Conservation (phyloP, 2,113 vertebrate species). For the Cottus gobio region DNA sequence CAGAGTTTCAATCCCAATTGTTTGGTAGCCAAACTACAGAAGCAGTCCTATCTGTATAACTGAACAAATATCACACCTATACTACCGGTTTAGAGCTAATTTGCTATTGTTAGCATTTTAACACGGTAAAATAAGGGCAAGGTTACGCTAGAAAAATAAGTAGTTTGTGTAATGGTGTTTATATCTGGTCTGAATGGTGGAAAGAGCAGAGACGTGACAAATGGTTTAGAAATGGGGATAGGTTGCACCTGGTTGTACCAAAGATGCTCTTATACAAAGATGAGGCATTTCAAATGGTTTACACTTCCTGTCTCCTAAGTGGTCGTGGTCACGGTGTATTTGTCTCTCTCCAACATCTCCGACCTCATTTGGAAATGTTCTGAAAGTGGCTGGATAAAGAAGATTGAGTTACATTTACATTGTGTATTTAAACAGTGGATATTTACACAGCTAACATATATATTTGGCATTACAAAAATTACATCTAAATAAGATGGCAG, state of each 20-base stretch:
- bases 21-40: conserved; percentile 28
- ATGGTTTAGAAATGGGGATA: not conserved
- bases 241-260: too few relatives aligned
- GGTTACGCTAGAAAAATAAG: not conserved
- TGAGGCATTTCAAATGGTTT: not conserved
- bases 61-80: not conserved
- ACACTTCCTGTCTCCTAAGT: too few relatives aligned
- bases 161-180: not conserved
- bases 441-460: too few relatives aligned
- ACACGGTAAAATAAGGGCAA: too few relatives aligned
- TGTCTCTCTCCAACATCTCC: too few relatives aligned
- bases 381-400: too few relatives aligned
- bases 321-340: too few relatives aligned
- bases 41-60: not conserved
- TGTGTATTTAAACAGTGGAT: too few relatives aligned
- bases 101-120: not conserved
- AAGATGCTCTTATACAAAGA: not conserved
- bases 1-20: conserved; percentile 12
- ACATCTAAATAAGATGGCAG: too few relatives aligned
- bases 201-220: not conserved
- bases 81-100: not conserved
- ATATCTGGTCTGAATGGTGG: not conserved
- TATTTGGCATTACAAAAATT: too few relatives aligned
- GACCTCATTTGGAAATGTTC: too few relatives aligned
- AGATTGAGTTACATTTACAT: too few relatives aligned